Percentiles rank a stretch among this genome's conserved stretches.
These are phyloP conservation scores for Xylocopa sonorina DNA, from an alignment of 1,140 invertebrate species.

Conservation along the genomic window DNA sequence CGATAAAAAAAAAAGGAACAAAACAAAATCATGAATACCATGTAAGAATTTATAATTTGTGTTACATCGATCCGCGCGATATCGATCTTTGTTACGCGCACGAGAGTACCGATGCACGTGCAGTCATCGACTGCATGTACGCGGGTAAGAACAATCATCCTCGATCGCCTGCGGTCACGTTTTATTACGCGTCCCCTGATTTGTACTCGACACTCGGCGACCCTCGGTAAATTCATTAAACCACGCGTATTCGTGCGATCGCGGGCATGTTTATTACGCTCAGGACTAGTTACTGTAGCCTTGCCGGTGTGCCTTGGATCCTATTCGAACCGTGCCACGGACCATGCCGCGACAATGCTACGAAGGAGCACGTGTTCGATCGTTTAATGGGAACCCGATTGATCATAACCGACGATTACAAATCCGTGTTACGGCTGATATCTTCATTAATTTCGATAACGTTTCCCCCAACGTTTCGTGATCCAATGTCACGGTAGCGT, in stretches of 20 bases:
- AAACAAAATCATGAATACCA: too few relatives aligned
- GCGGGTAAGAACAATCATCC: not conserved
- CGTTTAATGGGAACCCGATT: not conserved
- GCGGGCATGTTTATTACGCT: conserved; percentile 43
- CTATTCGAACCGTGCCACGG: conserved; percentile 21
- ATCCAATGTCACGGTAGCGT: too few relatives aligned
- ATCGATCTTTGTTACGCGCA: too few relatives aligned
- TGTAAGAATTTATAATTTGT: too few relatives aligned
- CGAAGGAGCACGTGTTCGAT: conserved; percentile 7
- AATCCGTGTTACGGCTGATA: too few relatives aligned
- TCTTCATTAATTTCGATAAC: too few relatives aligned
- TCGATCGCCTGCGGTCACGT: not conserved
- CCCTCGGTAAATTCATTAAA: conserved; percentile 64
- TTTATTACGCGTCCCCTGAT: conserved; percentile 5
- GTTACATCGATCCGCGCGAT: too few relatives aligned
- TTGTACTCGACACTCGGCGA: conserved; percentile 37
- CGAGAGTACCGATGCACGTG: not conserved
- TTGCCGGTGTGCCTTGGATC: conserved; percentile 8
- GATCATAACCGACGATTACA: not conserved
- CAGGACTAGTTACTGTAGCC: not conserved
- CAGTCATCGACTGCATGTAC: not conserved
- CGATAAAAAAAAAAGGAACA: too few relatives aligned
- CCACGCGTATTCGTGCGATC: conserved; percentile 55
- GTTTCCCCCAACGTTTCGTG: too few relatives aligned
- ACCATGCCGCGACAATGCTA: not conserved